Percentiles rank a stretch among this genome's conserved stretches.
Conservation (phyloP, 2,113 vertebrate genomes). For the Paradisaea rubra region DNA sequence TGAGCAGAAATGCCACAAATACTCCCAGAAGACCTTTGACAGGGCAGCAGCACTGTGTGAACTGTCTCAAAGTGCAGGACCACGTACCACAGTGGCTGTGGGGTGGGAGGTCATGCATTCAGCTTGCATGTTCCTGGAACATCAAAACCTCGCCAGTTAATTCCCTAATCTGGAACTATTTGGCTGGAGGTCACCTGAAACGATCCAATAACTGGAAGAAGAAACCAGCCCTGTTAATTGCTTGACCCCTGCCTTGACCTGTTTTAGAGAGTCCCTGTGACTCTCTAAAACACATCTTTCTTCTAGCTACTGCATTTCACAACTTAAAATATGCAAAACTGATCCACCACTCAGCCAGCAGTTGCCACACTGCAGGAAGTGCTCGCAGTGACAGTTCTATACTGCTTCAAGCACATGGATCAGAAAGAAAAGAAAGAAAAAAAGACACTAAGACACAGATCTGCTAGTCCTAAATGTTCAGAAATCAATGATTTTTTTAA, state of each 20-base stretch:
- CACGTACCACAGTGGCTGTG: not conserved
- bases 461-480: not conserved
- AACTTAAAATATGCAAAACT: not conserved
- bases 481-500: not conserved
- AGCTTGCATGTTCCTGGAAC: not conserved
- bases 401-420: not conserved
- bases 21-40: not conserved
- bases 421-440: not conserved
- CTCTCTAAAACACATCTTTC: not conserved
- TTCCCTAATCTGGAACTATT: conserved; percentile 7
- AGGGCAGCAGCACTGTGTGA: not conserved
- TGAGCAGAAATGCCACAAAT: not conserved
- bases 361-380: not conserved
- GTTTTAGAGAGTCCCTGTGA: too few species aligned
- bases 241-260: not conserved
- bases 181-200: conserved; percentile 27
- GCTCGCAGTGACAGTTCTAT: not conserved
- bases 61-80: not conserved
- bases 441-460: not conserved
- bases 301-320: not conserved
- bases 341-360: not conserved
- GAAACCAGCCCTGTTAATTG: not conserved
- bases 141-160: not conserved
- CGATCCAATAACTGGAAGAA: not conserved
- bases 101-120: not conserved